Base-by-base conservation (phyloP, 2,113 vertebrate species). In the Xyrauchen texanus region DNA sequence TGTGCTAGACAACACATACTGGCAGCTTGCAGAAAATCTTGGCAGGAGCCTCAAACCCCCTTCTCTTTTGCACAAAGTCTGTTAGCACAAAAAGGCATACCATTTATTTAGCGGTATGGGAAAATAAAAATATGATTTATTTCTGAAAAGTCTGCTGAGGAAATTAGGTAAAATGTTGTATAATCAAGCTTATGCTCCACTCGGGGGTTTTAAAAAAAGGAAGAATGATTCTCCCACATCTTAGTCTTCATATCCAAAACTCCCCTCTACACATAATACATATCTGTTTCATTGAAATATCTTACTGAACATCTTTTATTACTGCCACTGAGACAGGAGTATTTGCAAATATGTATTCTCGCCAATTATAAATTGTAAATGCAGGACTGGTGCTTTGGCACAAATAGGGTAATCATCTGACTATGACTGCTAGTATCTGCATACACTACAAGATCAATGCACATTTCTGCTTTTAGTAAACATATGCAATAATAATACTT, bases 71-170 rank as follows among this genome's bases (percentile, higher is more conserved):
- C 10, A 75, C 68, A 77, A 58, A 53, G 65, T 21, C 46, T 67
- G 65, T 61, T 51, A 57, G 47, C 16, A 13, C 55, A 61, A 68
- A 60, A 46, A 0, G 10, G 4, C 12, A 57, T 57, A 12, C 55
- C 55, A 73, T 47, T 71, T 73, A 72, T 73, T 63, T 51, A 4
- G 15, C 49, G 10, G 46, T 74, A 63, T 52, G 8, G 80, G 15
- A n/a, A 82, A 65, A 74, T 68, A 75, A 75, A 79, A 68, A 4
- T 0, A 10, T 79, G 46, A 77, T 82, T 78, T 81, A 79, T 84
- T 81, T 55, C 10, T 69, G 13, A 76, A 76, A 81, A 13, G 77
- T 75, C 45, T 57, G 63, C 68, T n/a, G 55, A 49, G 52, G 60
- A 62, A 53, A 55, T 3, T 52, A 73, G 42, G 34, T 62, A 58